These are phyloP conservation scores for Umimayanthus chanpuru DNA, from an alignment of 92 coral and sea anemone genomes.

Conservation along the genomic window DNA sequence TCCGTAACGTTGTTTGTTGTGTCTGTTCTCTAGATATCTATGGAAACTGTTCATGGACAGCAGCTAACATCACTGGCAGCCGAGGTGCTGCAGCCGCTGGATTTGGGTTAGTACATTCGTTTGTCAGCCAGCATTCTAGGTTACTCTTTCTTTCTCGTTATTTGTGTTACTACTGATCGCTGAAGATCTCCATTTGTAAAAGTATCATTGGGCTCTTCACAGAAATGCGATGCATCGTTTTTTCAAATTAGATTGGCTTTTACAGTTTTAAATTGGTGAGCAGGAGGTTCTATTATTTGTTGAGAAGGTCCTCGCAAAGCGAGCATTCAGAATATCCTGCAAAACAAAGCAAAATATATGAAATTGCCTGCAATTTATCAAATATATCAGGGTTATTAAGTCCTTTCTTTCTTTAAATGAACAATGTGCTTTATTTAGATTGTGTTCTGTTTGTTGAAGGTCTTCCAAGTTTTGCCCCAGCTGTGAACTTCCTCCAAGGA, in stretches of 20 bases:
- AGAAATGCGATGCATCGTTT: not conserved
- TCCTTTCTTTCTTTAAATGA: not conserved
- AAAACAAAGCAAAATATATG: too few relatives aligned
- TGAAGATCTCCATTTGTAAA: not conserved
- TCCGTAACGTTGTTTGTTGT: not conserved
- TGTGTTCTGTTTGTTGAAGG: slow-evolving; percentile 51
- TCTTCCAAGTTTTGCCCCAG: slow-evolving; percentile 97
- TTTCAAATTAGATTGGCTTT: not conserved
- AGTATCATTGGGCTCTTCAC: not conserved
- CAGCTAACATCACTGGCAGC: slow-evolving; percentile 79
- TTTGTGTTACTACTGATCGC: not conserved
- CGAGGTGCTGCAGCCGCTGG: slow-evolving; percentile 88
- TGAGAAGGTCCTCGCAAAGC: not conserved
- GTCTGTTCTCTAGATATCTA: slow-evolving; percentile 63
- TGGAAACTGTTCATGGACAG: slow-evolving; percentile 88
- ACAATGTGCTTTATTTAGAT: not conserved
- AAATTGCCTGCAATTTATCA: too few relatives aligned
- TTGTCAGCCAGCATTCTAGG: not conserved
- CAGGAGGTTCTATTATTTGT: not conserved
- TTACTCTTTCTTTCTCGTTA: not conserved
- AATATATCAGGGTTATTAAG: not conserved
- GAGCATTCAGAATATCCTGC: too few relatives aligned
- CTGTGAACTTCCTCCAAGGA: slow-evolving; percentile 91
- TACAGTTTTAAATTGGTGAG: not conserved
- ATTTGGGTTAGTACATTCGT: slow-evolving; percentile 68